Conservation (phyloP, 2,888 invertebrate species). For the Anthophora plumipes region DNA sequence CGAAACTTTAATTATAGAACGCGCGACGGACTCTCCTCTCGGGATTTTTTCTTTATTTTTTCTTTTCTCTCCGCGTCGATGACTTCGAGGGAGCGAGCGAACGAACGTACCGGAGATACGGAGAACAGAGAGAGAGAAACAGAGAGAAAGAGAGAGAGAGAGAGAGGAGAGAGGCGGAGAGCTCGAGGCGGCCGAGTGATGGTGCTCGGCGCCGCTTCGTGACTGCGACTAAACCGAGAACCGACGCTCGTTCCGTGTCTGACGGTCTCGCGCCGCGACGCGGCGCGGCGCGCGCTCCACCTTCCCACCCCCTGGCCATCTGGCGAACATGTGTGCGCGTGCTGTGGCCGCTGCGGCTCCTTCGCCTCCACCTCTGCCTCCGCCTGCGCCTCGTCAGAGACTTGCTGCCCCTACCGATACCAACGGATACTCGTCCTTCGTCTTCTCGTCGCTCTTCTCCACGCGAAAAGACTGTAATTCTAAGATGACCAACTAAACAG, state of each 20-base stretch:
- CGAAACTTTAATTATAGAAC: conserved; percentile 20
- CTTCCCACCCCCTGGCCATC: conserved; percentile 31
- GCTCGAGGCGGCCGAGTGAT: conserved; percentile 28
- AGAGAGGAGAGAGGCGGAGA: background rate
- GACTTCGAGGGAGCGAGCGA: too few species aligned
- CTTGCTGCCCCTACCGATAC: background rate
- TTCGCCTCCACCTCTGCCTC: background rate
- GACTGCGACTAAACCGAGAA: conserved; percentile 75
- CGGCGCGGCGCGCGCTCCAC: conserved; percentile 26
- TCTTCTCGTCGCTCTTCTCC: background rate
- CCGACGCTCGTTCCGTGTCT: conserved; percentile 14
- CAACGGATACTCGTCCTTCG: background rate
- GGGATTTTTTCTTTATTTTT: too few species aligned
- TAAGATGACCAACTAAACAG: background rate
- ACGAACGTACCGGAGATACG: background rate
- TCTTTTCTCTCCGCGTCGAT: too few species aligned
- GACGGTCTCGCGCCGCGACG: conserved; percentile 43
- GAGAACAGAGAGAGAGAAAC: background rate
- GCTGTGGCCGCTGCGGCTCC: conserved; percentile 3
- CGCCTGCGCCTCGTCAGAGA: background rate
- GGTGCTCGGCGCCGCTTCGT: conserved; percentile 77
- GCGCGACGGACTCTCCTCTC: background rate
- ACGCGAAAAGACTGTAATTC: background rate
- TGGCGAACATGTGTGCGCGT: conserved; percentile 51
- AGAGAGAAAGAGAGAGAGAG: background rate